These are phyloP conservation scores for Troides aeacus DNA, from an alignment of 2,888 invertebrate species.

Conservation along the genomic window DNA sequence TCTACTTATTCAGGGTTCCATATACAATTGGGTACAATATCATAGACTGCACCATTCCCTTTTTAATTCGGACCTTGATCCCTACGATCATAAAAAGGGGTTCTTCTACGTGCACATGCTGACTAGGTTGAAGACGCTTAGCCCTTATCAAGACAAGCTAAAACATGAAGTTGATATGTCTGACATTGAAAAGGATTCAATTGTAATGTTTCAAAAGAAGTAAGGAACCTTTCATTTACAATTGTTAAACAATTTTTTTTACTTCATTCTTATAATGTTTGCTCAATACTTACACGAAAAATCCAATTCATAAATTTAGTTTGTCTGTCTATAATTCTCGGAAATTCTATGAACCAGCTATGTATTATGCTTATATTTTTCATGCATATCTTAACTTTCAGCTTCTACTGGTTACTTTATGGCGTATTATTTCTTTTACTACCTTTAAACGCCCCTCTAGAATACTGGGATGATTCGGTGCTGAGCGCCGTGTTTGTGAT, in stretches of 20 bases:
- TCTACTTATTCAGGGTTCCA: constrained; percentile 82
- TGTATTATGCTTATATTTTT: not conserved
- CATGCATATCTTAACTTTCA: constrained; percentile 51
- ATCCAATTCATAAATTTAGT: no score
- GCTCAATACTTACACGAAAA: no score
- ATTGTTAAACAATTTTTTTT: not conserved
- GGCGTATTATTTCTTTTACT: constrained; percentile 82
- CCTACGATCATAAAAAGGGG: constrained; percentile 88
- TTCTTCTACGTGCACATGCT: constrained; percentile 90
- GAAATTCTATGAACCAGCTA: not conserved
- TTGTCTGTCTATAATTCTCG: no score
- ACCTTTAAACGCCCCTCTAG: constrained; percentile 87
- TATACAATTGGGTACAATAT: constrained; percentile 90
- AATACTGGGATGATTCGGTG: constrained; percentile 88
- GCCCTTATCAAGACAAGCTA: constrained; percentile 82
- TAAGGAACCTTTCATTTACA: constrained; percentile 51
- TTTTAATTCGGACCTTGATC: constrained; percentile 88
- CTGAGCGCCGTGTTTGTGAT: constrained; percentile 82
- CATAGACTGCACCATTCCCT: constrained; percentile 91
- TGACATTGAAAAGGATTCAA: constrained; percentile 87
- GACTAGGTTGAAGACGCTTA: constrained; percentile 84
- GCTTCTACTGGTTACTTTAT: constrained; percentile 86
- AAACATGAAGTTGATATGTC: constrained; percentile 86
- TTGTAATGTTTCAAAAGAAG: constrained; percentile 91
- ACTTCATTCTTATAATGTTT: no score